phyloP scores from a whole-genome alignment of 2,797 vertebrate species.

The Tiaroga cobitis region DNA sequence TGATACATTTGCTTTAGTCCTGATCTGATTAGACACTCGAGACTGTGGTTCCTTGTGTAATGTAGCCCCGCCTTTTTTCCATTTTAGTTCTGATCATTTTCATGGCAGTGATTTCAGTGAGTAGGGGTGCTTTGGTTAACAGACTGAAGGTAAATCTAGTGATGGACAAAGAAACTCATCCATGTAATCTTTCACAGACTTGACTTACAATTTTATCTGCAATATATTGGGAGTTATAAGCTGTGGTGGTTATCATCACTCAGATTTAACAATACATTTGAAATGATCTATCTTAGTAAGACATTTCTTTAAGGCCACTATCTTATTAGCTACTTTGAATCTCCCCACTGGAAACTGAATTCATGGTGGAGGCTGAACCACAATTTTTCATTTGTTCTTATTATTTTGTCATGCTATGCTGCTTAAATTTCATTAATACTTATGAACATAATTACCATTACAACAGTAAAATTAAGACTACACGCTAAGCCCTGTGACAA shows the following conservation, averaged over 20 bases:
- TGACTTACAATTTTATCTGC: not conserved
- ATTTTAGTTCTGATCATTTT: not conserved
- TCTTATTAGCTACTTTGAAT: not conserved
- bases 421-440: not conserved
- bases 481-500: not conserved
- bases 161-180: not conserved
- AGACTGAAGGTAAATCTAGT: not conserved
- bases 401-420: not conserved
- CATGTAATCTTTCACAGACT: not conserved
- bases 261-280: not conserved
- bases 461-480: not conserved
- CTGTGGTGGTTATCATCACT: not conserved
- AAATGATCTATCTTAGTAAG: not conserved
- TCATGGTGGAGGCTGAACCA: not conserved
- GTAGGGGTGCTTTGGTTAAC: not conserved
- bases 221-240: not conserved
- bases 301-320: not conserved
- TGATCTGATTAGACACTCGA: not conserved
- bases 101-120: not conserved
- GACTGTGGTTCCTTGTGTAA: not conserved
- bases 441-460: not conserved
- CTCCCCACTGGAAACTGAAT: not conserved
- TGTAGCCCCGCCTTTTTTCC: not conserved
- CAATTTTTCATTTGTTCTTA: not conserved
- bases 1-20: not conserved